Evolutionary conservation across 2,888 invertebrate species (phyloP).

Genomic region (Caenorhabditis sulstoni): DNA sequence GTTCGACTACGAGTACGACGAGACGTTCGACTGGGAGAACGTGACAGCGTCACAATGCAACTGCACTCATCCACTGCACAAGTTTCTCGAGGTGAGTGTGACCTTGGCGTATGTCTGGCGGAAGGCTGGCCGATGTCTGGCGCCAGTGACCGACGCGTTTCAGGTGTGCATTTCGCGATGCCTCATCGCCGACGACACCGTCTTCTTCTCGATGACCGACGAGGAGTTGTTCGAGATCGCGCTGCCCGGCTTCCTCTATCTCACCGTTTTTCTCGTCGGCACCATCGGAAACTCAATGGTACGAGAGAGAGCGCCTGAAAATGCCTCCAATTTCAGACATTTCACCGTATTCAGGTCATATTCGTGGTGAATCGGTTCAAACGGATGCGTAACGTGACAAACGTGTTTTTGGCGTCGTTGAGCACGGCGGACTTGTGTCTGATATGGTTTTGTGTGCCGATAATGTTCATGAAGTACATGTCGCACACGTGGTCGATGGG

Average conservation of each 20-base stretch:
- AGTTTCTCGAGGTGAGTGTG: slow-evolving; percentile 54
- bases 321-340: too few relatives aligned
- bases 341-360: slow-evolving; percentile 63
- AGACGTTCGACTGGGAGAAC: slow-evolving; percentile 59
- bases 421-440: slow-evolving; percentile 86
- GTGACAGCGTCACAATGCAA: slow-evolving; percentile 60
- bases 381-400: slow-evolving; percentile 83
- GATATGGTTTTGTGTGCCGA: slow-evolving; percentile 86
- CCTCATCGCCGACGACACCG: slow-evolving; percentile 32
- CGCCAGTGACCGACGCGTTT: too few relatives aligned
- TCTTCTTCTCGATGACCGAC: slow-evolving; percentile 58
- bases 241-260: slow-evolving; percentile 71
- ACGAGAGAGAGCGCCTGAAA: too few relatives aligned
- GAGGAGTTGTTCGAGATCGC: slow-evolving; percentile 70
- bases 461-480: slow-evolving; percentile 82
- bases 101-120: too few relatives aligned
- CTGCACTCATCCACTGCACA: slow-evolving; percentile 63
- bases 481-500: slow-evolving; percentile 87
- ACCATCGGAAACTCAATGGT: slow-evolving; percentile 75
- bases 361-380: slow-evolving; percentile 76
- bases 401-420: slow-evolving; percentile 86
- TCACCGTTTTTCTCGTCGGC: slow-evolving; percentile 73
- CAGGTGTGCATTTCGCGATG: slow-evolving; percentile 60
- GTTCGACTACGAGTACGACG: slow-evolving; percentile 83
- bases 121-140: too few relatives aligned